Evolutionary conservation across 2,797 vertebrate species (phyloP).

Genomic region (Chelmon rostratus): DNA sequence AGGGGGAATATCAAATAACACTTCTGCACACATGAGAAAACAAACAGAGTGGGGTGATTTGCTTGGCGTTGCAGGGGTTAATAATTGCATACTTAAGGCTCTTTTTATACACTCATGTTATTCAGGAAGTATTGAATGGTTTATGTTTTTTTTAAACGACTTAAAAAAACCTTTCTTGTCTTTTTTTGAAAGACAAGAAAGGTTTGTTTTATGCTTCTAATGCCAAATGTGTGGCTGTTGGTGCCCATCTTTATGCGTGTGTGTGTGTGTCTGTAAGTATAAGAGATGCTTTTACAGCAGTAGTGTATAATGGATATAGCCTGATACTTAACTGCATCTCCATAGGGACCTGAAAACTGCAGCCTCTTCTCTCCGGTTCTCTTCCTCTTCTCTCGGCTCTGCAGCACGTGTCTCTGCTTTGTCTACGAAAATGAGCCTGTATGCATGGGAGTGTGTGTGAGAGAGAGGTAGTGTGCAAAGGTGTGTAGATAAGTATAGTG

Average conservation of each 20-base stretch:
- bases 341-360: conserved; percentile 68
- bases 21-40: background rate
- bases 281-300: conserved; percentile 54
- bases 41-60: background rate
- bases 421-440: conserved; percentile 54
- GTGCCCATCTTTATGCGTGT: conserved; percentile 2
- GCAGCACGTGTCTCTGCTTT: conserved; percentile 60
- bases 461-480: background rate
- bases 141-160: no score
- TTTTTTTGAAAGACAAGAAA: background rate
- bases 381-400: conserved; percentile 26
- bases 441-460: background rate
- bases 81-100: background rate
- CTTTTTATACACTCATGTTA: background rate
- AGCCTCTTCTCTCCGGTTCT: conserved; percentile 51
- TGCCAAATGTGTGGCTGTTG: background rate
- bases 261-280: background rate
- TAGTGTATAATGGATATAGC: conserved; percentile 51
- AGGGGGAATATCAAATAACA: background rate
- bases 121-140: background rate
- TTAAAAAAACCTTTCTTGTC: no score
- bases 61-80: background rate
- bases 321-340: conserved; percentile 57
- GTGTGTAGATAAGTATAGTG: conserved; percentile 24
- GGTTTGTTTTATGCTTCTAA: no score